These are phyloP conservation scores for Oscheius sp. DNA, from an alignment of 2,888 invertebrate species.

Conservation along the genomic window DNA sequence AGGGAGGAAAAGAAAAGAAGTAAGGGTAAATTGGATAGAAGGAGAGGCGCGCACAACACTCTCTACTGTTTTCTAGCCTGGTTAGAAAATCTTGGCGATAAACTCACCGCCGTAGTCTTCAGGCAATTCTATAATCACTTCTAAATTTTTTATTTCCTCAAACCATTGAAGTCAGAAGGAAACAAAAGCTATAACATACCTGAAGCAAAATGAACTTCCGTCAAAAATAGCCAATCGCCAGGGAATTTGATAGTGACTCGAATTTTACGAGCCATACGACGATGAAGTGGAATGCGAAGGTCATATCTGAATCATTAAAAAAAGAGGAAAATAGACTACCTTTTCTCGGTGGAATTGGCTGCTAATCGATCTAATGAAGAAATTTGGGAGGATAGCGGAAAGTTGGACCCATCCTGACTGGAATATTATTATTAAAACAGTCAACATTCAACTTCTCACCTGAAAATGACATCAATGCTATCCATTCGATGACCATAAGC, in stretches of 20 bases:
- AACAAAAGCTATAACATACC: constrained; percentile 75
- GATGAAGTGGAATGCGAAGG: constrained; percentile 54
- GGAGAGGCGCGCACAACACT: constrained; percentile 23
- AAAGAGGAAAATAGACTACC: constrained; percentile 13
- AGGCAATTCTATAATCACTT: constrained; percentile 18
- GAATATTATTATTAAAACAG: constrained; percentile 9
- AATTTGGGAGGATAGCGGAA: constrained; percentile 52
- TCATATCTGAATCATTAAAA: constrained; percentile 37
- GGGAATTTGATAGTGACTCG: constrained; percentile 76
- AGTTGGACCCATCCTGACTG: constrained; percentile 53
- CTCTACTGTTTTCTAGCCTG: constrained; percentile 5
- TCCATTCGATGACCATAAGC: constrained; percentile 86
- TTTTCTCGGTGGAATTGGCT: constrained; percentile 40
- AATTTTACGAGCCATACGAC: constrained; percentile 47
- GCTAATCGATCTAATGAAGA: constrained; percentile 42
- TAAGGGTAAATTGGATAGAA: constrained; percentile 6
- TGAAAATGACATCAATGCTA: constrained; percentile 76
- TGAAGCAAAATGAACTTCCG: constrained; percentile 87
- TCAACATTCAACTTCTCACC: background rate
- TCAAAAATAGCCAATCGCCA: constrained; percentile 86
- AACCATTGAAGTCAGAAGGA: background rate
- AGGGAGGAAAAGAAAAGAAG: background rate
- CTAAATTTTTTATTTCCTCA: constrained; percentile 1
- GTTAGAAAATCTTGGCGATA: background rate
- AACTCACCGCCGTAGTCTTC: constrained; percentile 34